Percentiles rank a stretch among this genome's conserved stretches.
Conservation (phyloP, 2,113 vertebrate species). For the Rhabdomys dilectus region DNA sequence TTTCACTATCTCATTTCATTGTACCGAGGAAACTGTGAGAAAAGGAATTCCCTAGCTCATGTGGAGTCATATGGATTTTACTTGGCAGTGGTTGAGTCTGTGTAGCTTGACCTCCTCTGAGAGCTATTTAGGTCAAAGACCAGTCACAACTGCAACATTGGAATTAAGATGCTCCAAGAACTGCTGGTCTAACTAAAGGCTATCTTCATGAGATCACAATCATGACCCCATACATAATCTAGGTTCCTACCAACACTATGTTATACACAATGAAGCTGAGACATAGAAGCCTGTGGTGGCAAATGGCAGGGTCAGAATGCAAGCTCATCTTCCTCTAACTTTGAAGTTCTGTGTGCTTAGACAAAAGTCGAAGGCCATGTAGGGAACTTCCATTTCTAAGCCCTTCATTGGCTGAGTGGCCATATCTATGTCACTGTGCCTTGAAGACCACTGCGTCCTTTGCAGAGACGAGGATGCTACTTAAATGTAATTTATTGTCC, state of each 20-base stretch:
- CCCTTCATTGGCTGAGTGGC: neutral
- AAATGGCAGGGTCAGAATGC: neutral
- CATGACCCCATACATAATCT: neutral
- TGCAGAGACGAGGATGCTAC: neutral
- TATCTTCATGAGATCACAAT: neutral
- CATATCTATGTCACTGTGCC: neutral
- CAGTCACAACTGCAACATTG: neutral
- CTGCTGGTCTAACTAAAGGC: neutral
- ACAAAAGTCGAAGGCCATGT: neutral
- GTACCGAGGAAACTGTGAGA: neutral
- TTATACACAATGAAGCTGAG: neutral
- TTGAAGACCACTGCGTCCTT: neutral
- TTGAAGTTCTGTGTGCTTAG: neutral
- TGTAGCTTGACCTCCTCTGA: neutral
- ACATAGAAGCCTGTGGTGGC: neutral
- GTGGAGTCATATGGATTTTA: neutral
- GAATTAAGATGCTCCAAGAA: neutral
- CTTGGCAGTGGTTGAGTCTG: slow-evolving; percentile 3
- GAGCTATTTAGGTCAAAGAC: neutral
- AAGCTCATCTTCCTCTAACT: neutral
- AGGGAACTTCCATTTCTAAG: neutral
- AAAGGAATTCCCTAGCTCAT: neutral
- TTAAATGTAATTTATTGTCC: neutral
- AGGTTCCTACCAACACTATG: neutral
- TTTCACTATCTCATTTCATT: slow-evolving; percentile 31